Conservation (phyloP, 2,888 invertebrate genomes). For the Epistrophe grossulariae region DNA sequence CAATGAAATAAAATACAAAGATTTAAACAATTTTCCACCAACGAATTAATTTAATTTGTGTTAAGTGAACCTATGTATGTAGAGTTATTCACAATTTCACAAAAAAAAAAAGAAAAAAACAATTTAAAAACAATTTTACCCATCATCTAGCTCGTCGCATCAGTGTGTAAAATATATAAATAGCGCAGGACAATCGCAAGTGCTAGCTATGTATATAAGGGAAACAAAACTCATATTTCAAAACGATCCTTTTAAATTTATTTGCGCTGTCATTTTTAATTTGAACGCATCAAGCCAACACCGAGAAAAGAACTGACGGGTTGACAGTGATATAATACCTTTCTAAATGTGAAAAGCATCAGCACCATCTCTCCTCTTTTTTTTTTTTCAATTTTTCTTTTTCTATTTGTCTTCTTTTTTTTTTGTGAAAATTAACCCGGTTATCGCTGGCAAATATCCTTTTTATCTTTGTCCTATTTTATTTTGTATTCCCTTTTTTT, state of each 20-base stretch:
- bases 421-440: constrained; percentile 65
- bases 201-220: not conserved
- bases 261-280: constrained; percentile 72
- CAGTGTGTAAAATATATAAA: constrained; percentile 11
- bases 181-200: constrained; percentile 38
- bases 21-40: constrained; percentile 49
- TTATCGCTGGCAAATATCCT: constrained; percentile 61
- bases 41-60: not conserved
- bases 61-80: not conserved
- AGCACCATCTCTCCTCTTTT: constrained; percentile 16
- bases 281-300: constrained; percentile 71
- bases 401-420: constrained; percentile 1
- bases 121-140: constrained; percentile 63
- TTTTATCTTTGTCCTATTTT: constrained; percentile 26
- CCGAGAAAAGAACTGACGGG: constrained; percentile 33
- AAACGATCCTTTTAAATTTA: constrained; percentile 73
- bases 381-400: constrained; percentile 21
- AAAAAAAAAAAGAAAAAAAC: constrained; percentile 33
- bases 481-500: constrained; percentile 36
- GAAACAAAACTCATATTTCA: constrained; percentile 70
- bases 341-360: constrained; percentile 66
- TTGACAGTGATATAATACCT: constrained; percentile 64
- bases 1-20: constrained; percentile 57
- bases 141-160: constrained; percentile 32
- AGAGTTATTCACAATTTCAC: constrained; percentile 1